Evolutionary conservation across 2,797 vertebrate species (phyloP), one percentile per base, ranked within the genome.

Genomic region (Pangasius sanitwongsei): DNA sequence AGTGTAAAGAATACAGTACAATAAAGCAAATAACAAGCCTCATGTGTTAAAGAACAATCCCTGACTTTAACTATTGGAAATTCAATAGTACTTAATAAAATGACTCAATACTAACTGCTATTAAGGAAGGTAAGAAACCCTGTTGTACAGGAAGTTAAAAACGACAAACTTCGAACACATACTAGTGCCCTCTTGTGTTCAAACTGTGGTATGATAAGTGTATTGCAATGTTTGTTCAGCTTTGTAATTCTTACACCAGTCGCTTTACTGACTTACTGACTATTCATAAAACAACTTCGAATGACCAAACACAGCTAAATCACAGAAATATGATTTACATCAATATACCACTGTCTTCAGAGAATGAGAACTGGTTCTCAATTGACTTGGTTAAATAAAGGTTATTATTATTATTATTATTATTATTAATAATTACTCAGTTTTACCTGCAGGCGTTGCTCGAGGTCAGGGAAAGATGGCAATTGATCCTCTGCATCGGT

Each of bases 371-470:
- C 44, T 7, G 44, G 44, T 44, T 44, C 6, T 44, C 44, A 44
- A 44, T 44, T 44, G 44, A 44, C 44, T 44, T 44, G 44, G 44
- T 44, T 44, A 44, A 44, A 44, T 44, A 44, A 44, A 44, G 6
- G 44, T 44, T 44, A 44, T 44, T 44, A 44, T 44, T 44, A 44
- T 44, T 44, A 41, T 41, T 41, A 41, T 44, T 44, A 44, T 44
- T 44, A 44, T 44, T 44, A 44, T 44, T 44, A 44, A 6, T 44
- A 44, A 83, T 48, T 80, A 80, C 59, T 81, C 31, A 67, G 28
- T 31, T n/a, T 96, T 97, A 99, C 98, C 98, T 99, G 98, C 83
- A 99, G 95, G 83, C 98, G 97, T 92, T 98, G 97, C 89, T 99
- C 98, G 95, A 99, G 95, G 90, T 99, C 97, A 86, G 97, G 97